A percentile compares a stretch with the other conserved stretches of the same genome.
phyloP scores from a whole-genome alignment of 2,797 vertebrate genomes.

The Percopsis omiscomaycus region DNA sequence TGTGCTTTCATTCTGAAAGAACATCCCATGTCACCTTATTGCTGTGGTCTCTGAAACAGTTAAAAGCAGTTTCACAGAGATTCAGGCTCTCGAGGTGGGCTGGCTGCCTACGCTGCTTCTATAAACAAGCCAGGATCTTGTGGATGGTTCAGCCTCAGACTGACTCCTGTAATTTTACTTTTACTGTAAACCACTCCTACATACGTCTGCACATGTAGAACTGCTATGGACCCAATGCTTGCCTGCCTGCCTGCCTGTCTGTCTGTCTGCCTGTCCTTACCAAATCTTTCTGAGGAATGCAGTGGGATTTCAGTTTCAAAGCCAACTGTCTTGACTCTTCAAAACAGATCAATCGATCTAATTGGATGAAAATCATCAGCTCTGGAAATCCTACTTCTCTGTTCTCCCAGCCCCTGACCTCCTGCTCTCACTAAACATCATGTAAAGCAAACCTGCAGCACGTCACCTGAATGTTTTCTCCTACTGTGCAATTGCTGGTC shows the following conservation, averaged over 20 bases:
- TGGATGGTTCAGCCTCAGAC: conserved; percentile 19
- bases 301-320: conserved; percentile 21
- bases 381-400: neutral
- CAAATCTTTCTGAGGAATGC: conserved; percentile 31
- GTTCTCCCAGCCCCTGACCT: neutral
- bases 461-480: too few relatives aligned
- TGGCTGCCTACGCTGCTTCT: conserved; percentile 54
- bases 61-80: conserved; percentile 38
- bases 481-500: too few relatives aligned
- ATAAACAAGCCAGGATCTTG: conserved; percentile 52
- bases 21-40: conserved; percentile 39
- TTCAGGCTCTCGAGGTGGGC: conserved; percentile 46
- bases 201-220: conserved; percentile 70
- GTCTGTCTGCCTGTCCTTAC: conserved; percentile 21
- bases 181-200: conserved; percentile 75
- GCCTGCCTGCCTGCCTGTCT: conserved; percentile 7
- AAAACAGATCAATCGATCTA: conserved; percentile 9
- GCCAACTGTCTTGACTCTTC: conserved; percentile 10
- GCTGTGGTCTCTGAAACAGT: conserved; percentile 42
- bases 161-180: conserved; percentile 72
- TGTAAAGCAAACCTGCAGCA: too few relatives aligned
- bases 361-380: neutral
- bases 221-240: conserved; percentile 27
- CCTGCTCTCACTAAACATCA: conserved; percentile 8
- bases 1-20: conserved; percentile 41